Evolutionary conservation across 2,888 invertebrate species (phyloP), one percentile per base, ranked within the genome.

Genomic region (Onchidella celtica): DNA sequence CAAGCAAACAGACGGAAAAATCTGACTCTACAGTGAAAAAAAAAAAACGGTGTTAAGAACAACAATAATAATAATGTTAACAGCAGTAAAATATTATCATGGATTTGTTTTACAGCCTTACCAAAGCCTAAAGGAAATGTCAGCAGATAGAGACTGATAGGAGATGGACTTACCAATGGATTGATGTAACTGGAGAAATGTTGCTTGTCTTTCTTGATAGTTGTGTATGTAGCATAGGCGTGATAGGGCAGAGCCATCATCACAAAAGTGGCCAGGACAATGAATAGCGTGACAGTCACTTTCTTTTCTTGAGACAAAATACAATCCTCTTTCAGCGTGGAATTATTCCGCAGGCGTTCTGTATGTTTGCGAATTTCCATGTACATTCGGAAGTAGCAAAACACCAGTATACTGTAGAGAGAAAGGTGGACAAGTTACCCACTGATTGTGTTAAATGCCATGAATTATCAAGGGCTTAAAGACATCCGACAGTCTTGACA

Each of bases 351-450:
- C 85, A 94, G 90, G 9, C 93, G 88, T 38, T 86, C 83, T 72
- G 93, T 89, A 85, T 94, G 93, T 3, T 89, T 88, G 14, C 91
- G 89, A 59, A 94, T 93, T 82, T 93, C 93, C 21, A 85, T 84
- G 87, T 93, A 94, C 88, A 94, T 94, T 29, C 91, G 84, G n/a
- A 87, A 87, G 84, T 94, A 94, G 83, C 93, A 93, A 86, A 92
- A 91, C 17, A 87, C 85, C 90, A 94, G 92, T 63, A 94, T 92
- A 3, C 83, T 83, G 32, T 93, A 82, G 0, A 93, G 93, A 17
- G 93, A 66, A 11, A n/a, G n/a, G n/a, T n/a, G n/a, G n/a, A n/a
- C n/a, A n/a, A n/a, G n/a, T n/a, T n/a, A 6, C n/a, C n/a, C n/a
- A n/a, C n/a, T n/a, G n/a, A n/a, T n/a, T n/a, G n/a, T n/a, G n/a